Evolutionary conservation across 2,113 vertebrate genomes (phyloP).

Genomic region (Fulmarus glacialis): DNA sequence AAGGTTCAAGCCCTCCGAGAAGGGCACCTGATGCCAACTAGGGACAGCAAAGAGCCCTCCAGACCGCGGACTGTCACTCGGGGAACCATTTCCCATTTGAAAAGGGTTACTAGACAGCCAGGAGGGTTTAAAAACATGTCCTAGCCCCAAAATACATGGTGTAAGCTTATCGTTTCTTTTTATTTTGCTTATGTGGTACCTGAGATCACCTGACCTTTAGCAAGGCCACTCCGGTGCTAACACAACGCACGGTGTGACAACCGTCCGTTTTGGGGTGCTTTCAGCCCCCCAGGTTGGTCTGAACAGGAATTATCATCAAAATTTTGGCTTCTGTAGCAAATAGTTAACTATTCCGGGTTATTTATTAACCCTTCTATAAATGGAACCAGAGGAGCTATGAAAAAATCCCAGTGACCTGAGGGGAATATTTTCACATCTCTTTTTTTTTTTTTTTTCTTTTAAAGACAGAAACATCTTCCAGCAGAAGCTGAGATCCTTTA

Average conservation of each 20-base stretch:
- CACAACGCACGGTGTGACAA: fast-evolving
- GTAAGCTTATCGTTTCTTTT: too few relatives aligned
- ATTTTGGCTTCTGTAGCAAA: neutral
- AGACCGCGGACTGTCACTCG: fast-evolving
- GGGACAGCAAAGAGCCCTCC: neutral
- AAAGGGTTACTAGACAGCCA: fast-evolving
- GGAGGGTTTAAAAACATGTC: fast-evolving
- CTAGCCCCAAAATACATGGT: fast-evolving
- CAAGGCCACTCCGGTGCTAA: neutral
- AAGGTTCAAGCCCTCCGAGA: fast-evolving
- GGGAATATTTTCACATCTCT: neutral
- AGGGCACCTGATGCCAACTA: too few relatives aligned
- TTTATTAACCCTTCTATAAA: neutral
- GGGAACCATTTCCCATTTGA: neutral
- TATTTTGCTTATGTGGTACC: fast-evolving
- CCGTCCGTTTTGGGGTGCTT: fast-evolving
- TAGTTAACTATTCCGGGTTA: neutral
- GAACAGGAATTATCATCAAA: neutral
- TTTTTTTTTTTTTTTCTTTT: neutral
- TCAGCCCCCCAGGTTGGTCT: neutral
- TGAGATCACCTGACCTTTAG: neutral
- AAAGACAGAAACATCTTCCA: neutral
- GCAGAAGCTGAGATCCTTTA: neutral
- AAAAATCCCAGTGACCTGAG: fast-evolving
- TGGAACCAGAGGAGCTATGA: neutral